phyloP scores from a whole-genome alignment of 2,113 vertebrate genomes.

The Nematolebias whitei region DNA sequence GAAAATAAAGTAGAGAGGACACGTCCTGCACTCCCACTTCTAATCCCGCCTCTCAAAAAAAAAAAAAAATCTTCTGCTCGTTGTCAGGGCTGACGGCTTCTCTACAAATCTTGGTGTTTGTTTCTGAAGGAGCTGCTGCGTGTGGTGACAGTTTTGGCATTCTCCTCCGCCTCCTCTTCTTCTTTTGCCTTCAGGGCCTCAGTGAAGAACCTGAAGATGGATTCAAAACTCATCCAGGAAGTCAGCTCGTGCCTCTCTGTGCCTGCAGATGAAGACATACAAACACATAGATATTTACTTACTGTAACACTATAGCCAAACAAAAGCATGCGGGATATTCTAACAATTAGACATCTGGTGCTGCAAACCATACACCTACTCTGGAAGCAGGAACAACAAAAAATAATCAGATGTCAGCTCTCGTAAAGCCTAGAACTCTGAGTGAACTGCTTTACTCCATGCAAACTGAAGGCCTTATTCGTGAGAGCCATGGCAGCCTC shows the following conservation, averaged over 20 bases:
- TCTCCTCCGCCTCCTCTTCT: slow-evolving; percentile 81
- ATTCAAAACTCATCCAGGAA: slow-evolving; percentile 94
- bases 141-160: slow-evolving; percentile 77
- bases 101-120: slow-evolving; percentile 90
- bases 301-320: not conserved
- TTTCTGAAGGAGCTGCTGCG: slow-evolving; percentile 91
- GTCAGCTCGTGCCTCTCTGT: slow-evolving; percentile 96
- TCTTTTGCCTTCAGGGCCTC: slow-evolving; percentile 84
- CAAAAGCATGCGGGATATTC: not conserved
- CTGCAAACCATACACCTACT: not conserved
- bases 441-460: slow-evolving; percentile 20
- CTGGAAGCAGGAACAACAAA: not conserved
- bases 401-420: not conserved
- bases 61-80: slow-evolving; percentile 13
- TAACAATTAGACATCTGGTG: slow-evolving; percentile 7
- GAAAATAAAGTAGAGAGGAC: slow-evolving; percentile 13
- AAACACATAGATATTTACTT: slow-evolving; percentile 29
- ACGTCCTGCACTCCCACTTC: slow-evolving; percentile 30
- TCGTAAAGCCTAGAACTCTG: not conserved
- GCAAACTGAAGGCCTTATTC: slow-evolving; percentile 27
- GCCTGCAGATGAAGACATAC: slow-evolving; percentile 74
- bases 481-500: slow-evolving; percentile 69
- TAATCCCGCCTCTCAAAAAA: slow-evolving; percentile 2
- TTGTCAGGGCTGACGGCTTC: slow-evolving; percentile 42
- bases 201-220: slow-evolving; percentile 91